Evolutionary conservation across 1,140 invertebrate genomes (phyloP), one percentile per base, ranked within the genome.

Genomic region (Campoletis sonorensis): DNA sequence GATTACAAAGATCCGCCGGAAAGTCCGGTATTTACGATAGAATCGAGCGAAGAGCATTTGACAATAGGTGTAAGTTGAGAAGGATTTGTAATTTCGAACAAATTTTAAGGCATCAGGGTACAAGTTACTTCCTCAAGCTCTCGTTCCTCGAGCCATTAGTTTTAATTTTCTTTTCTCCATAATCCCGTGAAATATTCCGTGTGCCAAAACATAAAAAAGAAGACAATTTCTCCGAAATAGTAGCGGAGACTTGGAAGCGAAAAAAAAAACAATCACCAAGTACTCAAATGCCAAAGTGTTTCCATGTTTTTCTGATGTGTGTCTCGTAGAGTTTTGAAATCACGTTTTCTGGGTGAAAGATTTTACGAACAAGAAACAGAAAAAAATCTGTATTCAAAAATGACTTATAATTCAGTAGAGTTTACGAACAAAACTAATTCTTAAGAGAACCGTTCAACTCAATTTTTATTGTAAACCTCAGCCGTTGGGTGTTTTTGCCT

Each of bases 11-110:
- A 90, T 10, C 72, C 77, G 54, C 81, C 87, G 0, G 79, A 81
- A 13, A 90, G 86, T 85, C 90, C 91, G 11, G 88, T 90, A 37
- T 92, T 92, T 80, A 86, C 87, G 13, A 82, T 91, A 33, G 86
- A 84, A 10, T 85, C 84, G 26, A 88, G 88, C 61, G 82, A 89
- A 16, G 87, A 91, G 79, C 87, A 86, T 81, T 81, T 90, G 72
- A 72, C 85, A 10, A 86, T 80, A 70, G 79, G 68, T 0, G 77
- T 40, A 18, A 84, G 70, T 71, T 87, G 70, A 81, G 51, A 37
- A 49, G 26, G 2, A 67, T 79, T 58, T n/a, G 58, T 37, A 40
- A 3, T 40, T 37, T 8, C 45, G 26, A 71, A 45, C 4, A 33
- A 70, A 77, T 49, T 68, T 70, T 40, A 40, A 27, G 77, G 70